Evolutionary conservation across 2,888 invertebrate genomes (phyloP).

Genomic region (Luperina nickerlii): DNA sequence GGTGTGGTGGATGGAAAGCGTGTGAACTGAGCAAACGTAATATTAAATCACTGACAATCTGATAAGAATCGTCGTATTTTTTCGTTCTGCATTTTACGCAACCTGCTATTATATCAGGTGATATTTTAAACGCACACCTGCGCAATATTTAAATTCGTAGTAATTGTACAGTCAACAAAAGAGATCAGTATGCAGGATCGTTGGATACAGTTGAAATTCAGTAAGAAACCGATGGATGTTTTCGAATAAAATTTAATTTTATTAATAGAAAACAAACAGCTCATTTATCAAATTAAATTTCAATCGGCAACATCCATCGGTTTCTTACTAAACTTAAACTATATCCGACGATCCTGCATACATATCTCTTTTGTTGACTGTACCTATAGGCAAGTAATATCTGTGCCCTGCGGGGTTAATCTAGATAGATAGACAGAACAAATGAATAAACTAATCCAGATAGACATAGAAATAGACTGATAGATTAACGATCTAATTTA

Average conservation of each 20-base stretch:
- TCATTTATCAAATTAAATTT: too few relatives aligned
- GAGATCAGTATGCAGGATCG: too few relatives aligned
- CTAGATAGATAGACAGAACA: constrained; percentile 6
- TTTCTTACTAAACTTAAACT: too few relatives aligned
- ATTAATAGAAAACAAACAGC: too few relatives aligned
- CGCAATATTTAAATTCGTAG: background rate
- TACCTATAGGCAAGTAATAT: background rate
- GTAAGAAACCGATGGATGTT: too few relatives aligned
- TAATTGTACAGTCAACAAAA: background rate
- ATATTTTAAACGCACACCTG: constrained; percentile 3
- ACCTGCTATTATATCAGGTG: background rate
- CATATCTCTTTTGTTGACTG: too few relatives aligned
- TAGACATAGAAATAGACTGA: constrained; percentile 19
- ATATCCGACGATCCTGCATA: too few relatives aligned
- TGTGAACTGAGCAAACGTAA: constrained; percentile 26
- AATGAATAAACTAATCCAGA: constrained; percentile 27
- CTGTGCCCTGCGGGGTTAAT: constrained; percentile 1
- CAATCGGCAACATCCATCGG: too few relatives aligned
- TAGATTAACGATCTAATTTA: constrained; percentile 52
- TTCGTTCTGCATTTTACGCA: background rate
- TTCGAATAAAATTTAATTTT: too few relatives aligned
- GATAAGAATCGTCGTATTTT: constrained; percentile 7
- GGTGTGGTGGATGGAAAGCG: constrained; percentile 33
- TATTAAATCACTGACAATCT: constrained; percentile 21
- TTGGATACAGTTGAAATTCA: too few relatives aligned